A percentile compares a stretch with the other conserved stretches of the same genome.
phyloP scores from a whole-genome alignment of 2,113 vertebrate species.

The Xenotilapia leptura region DNA sequence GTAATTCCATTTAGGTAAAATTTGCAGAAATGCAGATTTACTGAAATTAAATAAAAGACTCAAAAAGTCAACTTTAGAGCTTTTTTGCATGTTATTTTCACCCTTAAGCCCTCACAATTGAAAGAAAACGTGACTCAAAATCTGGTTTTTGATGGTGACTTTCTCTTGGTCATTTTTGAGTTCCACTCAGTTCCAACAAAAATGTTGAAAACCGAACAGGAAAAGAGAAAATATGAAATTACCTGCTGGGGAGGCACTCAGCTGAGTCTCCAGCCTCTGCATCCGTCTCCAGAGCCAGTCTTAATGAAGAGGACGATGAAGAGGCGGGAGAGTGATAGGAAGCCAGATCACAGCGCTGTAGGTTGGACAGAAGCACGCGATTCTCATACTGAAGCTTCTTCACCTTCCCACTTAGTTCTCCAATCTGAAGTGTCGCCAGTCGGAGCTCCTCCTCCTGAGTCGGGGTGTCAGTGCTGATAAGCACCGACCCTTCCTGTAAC shows the following conservation, averaged over 20 bases:
- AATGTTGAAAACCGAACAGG: background rate
- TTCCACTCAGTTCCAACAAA: background rate
- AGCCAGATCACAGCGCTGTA: constrained; percentile 92
- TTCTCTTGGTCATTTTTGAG: background rate
- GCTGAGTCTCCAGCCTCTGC: constrained; percentile 89
- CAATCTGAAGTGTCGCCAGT: constrained; percentile 85
- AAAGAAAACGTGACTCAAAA: background rate
- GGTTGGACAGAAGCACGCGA: constrained; percentile 91
- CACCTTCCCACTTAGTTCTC: constrained; percentile 89
- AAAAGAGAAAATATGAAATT: background rate
- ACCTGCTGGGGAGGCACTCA: constrained; percentile 79
- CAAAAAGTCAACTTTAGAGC: background rate
- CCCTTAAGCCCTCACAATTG: background rate
- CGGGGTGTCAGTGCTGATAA: constrained; percentile 80
- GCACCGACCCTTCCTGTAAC: constrained; percentile 77
- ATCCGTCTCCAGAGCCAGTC: constrained; percentile 85
- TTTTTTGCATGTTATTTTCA: background rate
- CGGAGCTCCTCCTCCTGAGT: constrained; percentile 82
- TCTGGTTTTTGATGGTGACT: background rate
- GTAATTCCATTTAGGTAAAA: background rate
- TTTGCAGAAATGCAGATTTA: background rate
- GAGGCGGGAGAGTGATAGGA: constrained; percentile 79
- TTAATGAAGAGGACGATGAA: constrained; percentile 55
- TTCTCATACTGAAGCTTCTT: constrained; percentile 99
- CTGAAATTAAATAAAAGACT: background rate